phyloP scores from a whole-genome alignment of 1,140 invertebrate species.

The Lepidurus apus region DNA sequence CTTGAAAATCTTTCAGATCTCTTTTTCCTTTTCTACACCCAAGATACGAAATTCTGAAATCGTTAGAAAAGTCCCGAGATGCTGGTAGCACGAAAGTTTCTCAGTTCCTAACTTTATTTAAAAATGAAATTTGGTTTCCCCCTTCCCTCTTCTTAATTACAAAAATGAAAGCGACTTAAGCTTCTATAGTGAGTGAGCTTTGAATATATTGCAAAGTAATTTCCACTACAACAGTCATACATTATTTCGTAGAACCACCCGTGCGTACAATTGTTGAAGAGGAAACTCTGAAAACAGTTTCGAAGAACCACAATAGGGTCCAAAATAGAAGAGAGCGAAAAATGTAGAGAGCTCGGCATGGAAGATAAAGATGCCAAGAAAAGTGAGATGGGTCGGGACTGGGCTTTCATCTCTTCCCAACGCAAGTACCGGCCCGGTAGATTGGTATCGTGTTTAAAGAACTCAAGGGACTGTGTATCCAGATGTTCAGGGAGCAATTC shows the following conservation, averaged over 20 bases:
- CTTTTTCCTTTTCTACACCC: background rate
- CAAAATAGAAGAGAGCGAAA: constrained; percentile 24
- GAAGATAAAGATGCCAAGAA: background rate
- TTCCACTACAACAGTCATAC: background rate
- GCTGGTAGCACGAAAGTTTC: background rate
- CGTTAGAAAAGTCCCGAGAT: background rate
- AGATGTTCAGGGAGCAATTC: constrained; percentile 14
- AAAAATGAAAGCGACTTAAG: background rate
- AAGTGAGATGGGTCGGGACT: constrained; percentile 5
- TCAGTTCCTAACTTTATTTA: background rate
- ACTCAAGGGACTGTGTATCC: background rate
- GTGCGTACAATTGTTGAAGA: background rate
- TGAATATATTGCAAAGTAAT: background rate
- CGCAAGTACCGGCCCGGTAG: background rate
- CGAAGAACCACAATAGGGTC: background rate
- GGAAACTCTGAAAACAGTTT: background rate
- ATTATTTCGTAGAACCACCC: background rate
- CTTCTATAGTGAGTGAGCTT: background rate
- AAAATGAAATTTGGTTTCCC: background rate
- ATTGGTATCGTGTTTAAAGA: constrained; percentile 22
- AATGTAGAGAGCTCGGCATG: background rate
- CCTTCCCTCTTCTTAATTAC: background rate
- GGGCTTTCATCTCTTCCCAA: background rate
- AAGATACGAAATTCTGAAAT: background rate
- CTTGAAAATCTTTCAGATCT: background rate